Evolutionary conservation across 2,113 vertebrate species (phyloP), one percentile per base, ranked within the genome.

Genomic region (Himantopus leucocephalus): DNA sequence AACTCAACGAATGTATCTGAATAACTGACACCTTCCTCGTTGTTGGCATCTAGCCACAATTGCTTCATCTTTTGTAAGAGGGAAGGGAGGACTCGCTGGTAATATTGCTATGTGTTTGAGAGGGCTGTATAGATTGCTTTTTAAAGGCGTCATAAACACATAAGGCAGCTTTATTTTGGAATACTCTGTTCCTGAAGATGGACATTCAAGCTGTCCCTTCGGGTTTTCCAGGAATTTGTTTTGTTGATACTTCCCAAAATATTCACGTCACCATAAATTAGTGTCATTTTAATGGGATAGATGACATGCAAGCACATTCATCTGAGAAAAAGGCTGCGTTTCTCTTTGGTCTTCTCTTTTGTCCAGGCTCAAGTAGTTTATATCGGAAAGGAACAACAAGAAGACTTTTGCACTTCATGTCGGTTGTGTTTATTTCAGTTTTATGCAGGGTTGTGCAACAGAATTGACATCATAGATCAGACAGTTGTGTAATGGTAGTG

Each of bases 311-410:
- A 58, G 8, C 47, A 64, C 58, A 72, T 73, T 76, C 48, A 81
- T 78, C 32, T 85, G 78, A 82, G 27, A 62, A 78, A 59, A 94
- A 75, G 14, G 35, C 17, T 2, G 0, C 2, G 47, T 94, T 92
- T 89, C 67, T 53, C 52, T 87, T 66, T 77, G 55, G 93, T 95
- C 73, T 89, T 82, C 53, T 90, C 39, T 81, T 94, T 94, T 92
- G 52, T 29, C 12, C 21, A 59, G 45, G 16, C 47, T 87, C 14
- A 92, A 92, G 39, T 68, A 11, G 39, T 70, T 95, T 85, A 53
- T 70, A 59, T 41, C 68, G 58, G 56, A 83, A 79, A 86, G 82
- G 35, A 95, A 27, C 72, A 71, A 70, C 12, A 39, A 67, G 41
- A 82, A 62, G 56, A 87, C 10, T 82, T 78, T 17, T 15, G 7